Base-by-base conservation (phyloP, 2,888 invertebrate genomes). In the Drosophila sordidula region DNA sequence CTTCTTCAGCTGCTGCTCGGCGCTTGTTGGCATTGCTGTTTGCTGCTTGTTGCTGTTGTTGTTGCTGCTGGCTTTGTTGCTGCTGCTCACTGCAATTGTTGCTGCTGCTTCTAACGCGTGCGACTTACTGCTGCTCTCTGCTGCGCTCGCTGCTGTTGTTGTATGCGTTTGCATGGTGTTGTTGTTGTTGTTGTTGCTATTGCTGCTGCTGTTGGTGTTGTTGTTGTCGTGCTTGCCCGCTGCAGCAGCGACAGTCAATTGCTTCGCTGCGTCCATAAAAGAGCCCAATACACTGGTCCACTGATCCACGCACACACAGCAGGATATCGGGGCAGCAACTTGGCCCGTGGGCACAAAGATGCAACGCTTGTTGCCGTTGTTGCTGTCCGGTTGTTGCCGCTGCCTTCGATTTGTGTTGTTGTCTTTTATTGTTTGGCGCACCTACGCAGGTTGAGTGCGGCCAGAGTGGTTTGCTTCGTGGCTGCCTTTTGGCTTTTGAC, bases 381-480 rank as follows among this genome's bases (percentile, higher is more conserved):
- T 63, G 69, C 57, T 61, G 69, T 52, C 63, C 52, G 58, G 77
- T 45, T 66, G 61, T 26, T 67, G 77, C 11, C 68, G 58, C 51
- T 65, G 80, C 16, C 52, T 63, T 61, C 63, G 63, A 62, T 26
- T n/a, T 58, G 29, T 29, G 9, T 29, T 29, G 29, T 29, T 29
- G 29, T 22, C 22, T 22, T 22, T 87, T 87, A 81, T 89, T 87
- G 88, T 86, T 89, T 87, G 89, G 89, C 89, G 86, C 86, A 86
- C 86, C 86, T 89, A 86, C 85, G 89, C 85, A 89, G 82, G 55
- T 79, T 44, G 41, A 32, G 41, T 34, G 54, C 39, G 57, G 9
- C 34, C 34, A 9, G 29, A 8, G 29, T 8, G 34, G 8, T 26
- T 42, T 56, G 47, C 57, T 74, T 49, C 62, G 66, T 67, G 64